Percentiles rank a stretch among this genome's conserved stretches.
phyloP scores from a whole-genome alignment of 2,888 invertebrate species.

The Drosophila mimica region DNA sequence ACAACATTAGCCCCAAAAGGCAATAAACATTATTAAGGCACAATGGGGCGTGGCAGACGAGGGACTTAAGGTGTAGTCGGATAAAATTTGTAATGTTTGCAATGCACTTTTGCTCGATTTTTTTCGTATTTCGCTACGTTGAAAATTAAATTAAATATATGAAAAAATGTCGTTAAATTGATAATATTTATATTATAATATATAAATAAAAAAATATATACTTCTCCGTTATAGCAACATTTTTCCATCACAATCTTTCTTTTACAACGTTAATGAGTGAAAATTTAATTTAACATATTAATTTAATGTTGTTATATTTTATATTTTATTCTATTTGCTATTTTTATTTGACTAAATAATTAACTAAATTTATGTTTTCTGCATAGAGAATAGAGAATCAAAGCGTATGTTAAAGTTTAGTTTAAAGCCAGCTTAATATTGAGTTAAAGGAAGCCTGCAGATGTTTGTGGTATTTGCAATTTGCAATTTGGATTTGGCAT shows the following conservation, averaged over 20 bases:
- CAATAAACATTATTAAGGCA: constrained; percentile 9
- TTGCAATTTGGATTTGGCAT: constrained; percentile 2
- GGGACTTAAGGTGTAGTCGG: neutral
- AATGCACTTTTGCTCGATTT: neutral
- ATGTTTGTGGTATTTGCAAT: neutral
- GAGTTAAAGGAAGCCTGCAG: neutral
- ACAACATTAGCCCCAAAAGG: constrained; percentile 22
- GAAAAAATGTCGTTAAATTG: no score
- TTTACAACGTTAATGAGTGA: neutral
- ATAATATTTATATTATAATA: no score
- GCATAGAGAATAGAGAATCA: neutral
- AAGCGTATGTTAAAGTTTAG: neutral
- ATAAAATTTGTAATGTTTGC: neutral
- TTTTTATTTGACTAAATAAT: neutral
- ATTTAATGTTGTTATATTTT: neutral
- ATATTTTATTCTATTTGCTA: neutral
- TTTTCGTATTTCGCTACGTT: neutral
- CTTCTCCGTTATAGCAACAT: neutral
- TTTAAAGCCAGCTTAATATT: neutral
- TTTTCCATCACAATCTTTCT: neutral
- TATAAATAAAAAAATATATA: no score
- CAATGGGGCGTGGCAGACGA: neutral
- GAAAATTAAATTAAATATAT: no score
- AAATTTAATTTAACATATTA: no score
- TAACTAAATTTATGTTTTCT: neutral